Evolutionary conservation across 2,113 vertebrate genomes (phyloP).

Genomic region (Aegotheles bennettii): DNA sequence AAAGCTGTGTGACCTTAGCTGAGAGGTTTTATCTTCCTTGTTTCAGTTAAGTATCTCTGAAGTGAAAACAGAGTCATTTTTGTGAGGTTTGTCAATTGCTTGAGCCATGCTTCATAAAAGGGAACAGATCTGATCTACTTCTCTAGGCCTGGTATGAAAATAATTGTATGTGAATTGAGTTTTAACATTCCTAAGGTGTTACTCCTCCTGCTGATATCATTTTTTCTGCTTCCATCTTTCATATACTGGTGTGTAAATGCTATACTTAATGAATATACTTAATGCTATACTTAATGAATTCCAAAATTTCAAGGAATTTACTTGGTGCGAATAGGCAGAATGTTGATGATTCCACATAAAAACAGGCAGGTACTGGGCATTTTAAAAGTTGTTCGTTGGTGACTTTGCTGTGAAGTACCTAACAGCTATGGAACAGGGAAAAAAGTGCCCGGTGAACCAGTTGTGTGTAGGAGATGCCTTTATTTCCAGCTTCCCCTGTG

Average conservation of each 20-base stretch:
- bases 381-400: background rate
- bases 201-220: background rate
- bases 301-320: background rate
- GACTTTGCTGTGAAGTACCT: background rate
- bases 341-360: background rate
- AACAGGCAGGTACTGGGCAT: background rate
- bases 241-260: background rate
- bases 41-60: background rate
- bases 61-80: background rate
- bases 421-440: background rate
- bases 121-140: background rate
- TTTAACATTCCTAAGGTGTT: background rate
- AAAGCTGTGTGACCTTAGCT: background rate
- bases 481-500: background rate
- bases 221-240: background rate
- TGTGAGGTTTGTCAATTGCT: background rate
- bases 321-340: background rate
- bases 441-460: background rate
- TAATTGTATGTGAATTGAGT: background rate
- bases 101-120: background rate
- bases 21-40: background rate
- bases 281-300: background rate
- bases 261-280: background rate
- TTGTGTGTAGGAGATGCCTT: background rate
- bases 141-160: background rate